Percentiles rank a stretch among this genome's conserved stretches.
phyloP scores from a whole-genome alignment of 2,797 vertebrate species.

The Phrynocephalus vlangalii region DNA sequence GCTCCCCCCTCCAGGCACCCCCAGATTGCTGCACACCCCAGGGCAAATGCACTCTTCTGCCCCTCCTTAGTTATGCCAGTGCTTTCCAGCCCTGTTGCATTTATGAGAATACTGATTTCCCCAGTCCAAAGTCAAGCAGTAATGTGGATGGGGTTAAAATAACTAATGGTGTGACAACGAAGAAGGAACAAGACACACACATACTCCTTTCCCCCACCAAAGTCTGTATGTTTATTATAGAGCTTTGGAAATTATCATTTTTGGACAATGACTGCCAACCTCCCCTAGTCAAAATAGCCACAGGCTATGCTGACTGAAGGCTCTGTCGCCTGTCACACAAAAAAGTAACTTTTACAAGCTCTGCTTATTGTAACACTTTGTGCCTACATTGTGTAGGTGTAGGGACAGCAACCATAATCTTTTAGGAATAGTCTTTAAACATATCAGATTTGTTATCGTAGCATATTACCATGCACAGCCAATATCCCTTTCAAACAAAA shows the following conservation, averaged over 20 bases:
- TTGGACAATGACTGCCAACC: too few relatives aligned
- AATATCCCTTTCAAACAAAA: background rate
- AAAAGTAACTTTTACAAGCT: too few relatives aligned
- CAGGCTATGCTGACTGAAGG: too few relatives aligned
- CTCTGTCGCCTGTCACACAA: too few relatives aligned
- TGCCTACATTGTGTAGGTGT: background rate
- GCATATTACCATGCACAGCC: background rate
- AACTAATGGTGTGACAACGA: background rate
- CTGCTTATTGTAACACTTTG: background rate
- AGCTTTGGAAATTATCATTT: too few relatives aligned
- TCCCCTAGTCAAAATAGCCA: too few relatives aligned
- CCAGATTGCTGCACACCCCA: too few relatives aligned
- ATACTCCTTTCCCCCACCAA: background rate
- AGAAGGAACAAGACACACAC: background rate
- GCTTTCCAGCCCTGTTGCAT: too few relatives aligned
- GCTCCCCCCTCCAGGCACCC: too few relatives aligned
- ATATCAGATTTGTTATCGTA: conserved; percentile 7
- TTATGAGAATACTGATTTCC: background rate
- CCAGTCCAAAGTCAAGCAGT: background rate
- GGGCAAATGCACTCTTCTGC: too few relatives aligned
- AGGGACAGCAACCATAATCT: conserved; percentile 12
- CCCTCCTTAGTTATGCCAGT: too few relatives aligned
- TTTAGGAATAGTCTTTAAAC: conserved; percentile 2
- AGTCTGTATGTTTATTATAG: background rate
- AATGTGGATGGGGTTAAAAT: background rate